Percentiles rank a stretch among this genome's conserved stretches.
phyloP scores from a whole-genome alignment of 2,888 invertebrate genomes.

The Allygus modestus region DNA sequence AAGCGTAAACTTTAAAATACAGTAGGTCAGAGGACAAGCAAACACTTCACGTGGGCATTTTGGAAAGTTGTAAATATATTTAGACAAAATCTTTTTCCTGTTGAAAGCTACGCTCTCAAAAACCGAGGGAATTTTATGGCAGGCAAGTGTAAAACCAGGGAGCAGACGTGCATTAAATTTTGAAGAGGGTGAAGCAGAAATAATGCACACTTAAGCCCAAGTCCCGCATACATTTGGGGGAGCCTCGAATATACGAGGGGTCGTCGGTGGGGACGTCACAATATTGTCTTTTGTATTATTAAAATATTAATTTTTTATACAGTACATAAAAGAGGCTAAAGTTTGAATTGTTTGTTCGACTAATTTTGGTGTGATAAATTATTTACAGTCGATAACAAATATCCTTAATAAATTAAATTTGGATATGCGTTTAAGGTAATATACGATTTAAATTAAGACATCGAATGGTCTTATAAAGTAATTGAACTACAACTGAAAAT shows the following conservation, averaged over 20 bases:
- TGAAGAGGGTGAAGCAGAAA: constrained; percentile 44
- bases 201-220: constrained; percentile 44
- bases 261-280: neutral
- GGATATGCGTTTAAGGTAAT: too few relatives aligned
- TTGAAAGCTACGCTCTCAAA: neutral
- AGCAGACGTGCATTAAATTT: constrained; percentile 48
- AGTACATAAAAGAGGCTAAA: neutral
- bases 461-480: too few relatives aligned
- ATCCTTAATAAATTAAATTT: too few relatives aligned
- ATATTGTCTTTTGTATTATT: constrained; percentile 40
- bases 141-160: constrained; percentile 36
- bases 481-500: too few relatives aligned
- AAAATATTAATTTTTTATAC: neutral
- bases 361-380: too few relatives aligned
- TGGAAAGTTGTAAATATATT: too few relatives aligned
- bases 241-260: neutral
- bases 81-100: neutral
- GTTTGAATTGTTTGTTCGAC: neutral
- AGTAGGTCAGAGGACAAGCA: too few relatives aligned
- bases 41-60: too few relatives aligned
- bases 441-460: too few relatives aligned
- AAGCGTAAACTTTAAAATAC: too few relatives aligned
- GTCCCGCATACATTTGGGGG: constrained; percentile 41
- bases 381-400: too few relatives aligned
- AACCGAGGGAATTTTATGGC: constrained; percentile 27